phyloP scores from a whole-genome alignment of 2,888 invertebrate genomes.

The Agonopterix alstromeriana region DNA sequence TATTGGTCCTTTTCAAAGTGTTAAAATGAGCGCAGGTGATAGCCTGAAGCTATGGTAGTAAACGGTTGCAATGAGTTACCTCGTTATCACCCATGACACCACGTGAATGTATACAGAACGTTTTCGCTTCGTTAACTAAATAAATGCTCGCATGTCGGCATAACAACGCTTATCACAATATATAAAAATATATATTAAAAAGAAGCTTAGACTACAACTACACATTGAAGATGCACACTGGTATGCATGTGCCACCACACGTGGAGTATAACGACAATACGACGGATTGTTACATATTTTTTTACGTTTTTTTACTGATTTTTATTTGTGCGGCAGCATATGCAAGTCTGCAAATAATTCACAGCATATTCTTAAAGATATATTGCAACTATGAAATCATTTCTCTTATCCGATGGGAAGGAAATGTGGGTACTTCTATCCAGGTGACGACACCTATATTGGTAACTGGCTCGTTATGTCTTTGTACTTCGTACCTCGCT shows the following conservation, averaged over 20 bases:
- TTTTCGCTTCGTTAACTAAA: constrained; percentile 60
- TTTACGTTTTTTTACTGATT: constrained; percentile 22
- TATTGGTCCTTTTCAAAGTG: not conserved
- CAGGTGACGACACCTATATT: constrained; percentile 34
- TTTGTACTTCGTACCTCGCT: constrained; percentile 57
- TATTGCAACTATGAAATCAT: constrained; percentile 50
- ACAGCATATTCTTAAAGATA: constrained; percentile 60
- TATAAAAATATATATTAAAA: constrained; percentile 73
- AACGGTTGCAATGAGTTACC: constrained; percentile 19
- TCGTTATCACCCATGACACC: constrained; percentile 59
- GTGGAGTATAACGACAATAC: constrained; percentile 44
- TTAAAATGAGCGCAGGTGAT: not conserved
- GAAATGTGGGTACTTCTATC: constrained; percentile 34
- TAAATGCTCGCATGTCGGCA: constrained; percentile 74
- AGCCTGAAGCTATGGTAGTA: not conserved
- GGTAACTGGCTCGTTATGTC: constrained; percentile 66
- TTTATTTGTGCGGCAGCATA: constrained; percentile 73
- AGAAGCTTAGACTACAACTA: constrained; percentile 73
- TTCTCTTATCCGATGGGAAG: constrained; percentile 34
- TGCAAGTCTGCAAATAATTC: constrained; percentile 65
- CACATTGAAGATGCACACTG: constrained; percentile 68
- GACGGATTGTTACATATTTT: constrained; percentile 41
- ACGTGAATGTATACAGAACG: constrained; percentile 37
- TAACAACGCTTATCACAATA: constrained; percentile 76
- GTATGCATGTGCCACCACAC: constrained; percentile 73